A percentile compares a stretch with the other conserved stretches of the same genome.
These are phyloP conservation scores for Poecilia latipinna DNA, from an alignment of 2,113 vertebrate species.

Conservation along the genomic window DNA sequence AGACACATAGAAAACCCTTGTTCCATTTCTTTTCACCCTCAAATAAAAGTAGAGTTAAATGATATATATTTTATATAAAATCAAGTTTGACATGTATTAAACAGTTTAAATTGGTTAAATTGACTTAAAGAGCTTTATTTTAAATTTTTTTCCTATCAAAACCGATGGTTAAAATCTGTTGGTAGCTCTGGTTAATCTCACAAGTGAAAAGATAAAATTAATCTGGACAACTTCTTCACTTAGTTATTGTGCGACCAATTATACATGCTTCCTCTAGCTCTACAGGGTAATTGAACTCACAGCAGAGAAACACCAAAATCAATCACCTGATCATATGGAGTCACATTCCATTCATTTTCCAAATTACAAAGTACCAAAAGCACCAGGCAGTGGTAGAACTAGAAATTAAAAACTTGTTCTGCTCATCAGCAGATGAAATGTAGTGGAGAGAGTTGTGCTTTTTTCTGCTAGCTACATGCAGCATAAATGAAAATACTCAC, in stretches of 20 bases:
- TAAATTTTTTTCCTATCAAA: too few species aligned
- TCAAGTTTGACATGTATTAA: too few species aligned
- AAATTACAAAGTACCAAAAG: slow-evolving; percentile 1
- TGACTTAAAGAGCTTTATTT: too few species aligned
- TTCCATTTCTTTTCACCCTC: too few species aligned
- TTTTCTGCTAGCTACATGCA: not conserved
- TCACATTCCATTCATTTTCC: slow-evolving; percentile 22
- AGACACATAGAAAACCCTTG: too few species aligned
- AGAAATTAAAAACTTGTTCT: slow-evolving; percentile 25
- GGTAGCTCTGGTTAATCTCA: not conserved
- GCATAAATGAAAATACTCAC: not conserved
- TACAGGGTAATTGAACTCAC: slow-evolving; percentile 26
- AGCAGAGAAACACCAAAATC: not conserved
- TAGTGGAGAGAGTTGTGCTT: not conserved
- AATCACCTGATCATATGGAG: slow-evolving; percentile 28
- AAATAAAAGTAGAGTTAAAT: too few species aligned
- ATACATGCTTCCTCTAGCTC: not conserved
- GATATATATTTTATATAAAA: too few species aligned
- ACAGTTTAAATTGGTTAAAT: too few species aligned
- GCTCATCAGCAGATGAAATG: slow-evolving; percentile 17
- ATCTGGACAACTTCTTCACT: not conserved
- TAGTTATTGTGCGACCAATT: not conserved
- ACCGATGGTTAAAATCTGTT: not conserved
- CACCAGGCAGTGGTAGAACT: slow-evolving; percentile 22
- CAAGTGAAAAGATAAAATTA: not conserved